These are phyloP conservation scores for Halictus ligatus DNA, from an alignment of 2,888 invertebrate genomes.

Conservation along the genomic window DNA sequence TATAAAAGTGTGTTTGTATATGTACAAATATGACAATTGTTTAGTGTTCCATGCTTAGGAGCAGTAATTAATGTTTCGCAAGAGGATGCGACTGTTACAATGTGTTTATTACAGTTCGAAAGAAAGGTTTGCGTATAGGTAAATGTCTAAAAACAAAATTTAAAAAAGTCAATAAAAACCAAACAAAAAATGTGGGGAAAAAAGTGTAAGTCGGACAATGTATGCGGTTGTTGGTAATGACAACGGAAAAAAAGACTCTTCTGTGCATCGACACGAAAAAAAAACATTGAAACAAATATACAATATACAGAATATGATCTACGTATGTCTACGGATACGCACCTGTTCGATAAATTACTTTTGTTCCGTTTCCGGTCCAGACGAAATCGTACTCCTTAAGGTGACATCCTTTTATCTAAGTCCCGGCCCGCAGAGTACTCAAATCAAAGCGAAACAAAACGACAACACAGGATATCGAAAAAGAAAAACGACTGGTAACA, in stretches of 20 bases:
- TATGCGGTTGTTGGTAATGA: neutral
- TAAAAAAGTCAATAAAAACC: neutral
- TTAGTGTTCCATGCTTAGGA: slow-evolving; percentile 44
- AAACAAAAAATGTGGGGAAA: neutral
- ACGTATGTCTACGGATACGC: slow-evolving; percentile 73
- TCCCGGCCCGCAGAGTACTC: slow-evolving; percentile 75
- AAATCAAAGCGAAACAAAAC: slow-evolving; percentile 79
- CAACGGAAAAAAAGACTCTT: slow-evolving; percentile 12
- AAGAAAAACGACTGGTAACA: slow-evolving; percentile 66
- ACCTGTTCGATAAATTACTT: slow-evolving; percentile 63
- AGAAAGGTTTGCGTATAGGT: slow-evolving; percentile 16
- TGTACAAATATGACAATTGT: slow-evolving; percentile 40
- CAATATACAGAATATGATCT: slow-evolving; percentile 37
- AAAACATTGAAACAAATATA: slow-evolving; percentile 36
- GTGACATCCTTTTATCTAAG: slow-evolving; percentile 76
- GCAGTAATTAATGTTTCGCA: slow-evolving; percentile 49
- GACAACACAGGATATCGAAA: slow-evolving; percentile 77
- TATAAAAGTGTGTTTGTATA: neutral
- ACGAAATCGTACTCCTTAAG: slow-evolving; percentile 63
- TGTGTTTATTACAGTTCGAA: slow-evolving; percentile 13
- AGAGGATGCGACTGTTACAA: slow-evolving; percentile 9
- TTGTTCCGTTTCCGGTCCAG: slow-evolving; percentile 57
- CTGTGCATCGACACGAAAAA: slow-evolving; percentile 47
- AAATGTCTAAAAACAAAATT: slow-evolving; percentile 29
- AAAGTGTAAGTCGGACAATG: slow-evolving; percentile 25